Conservation (phyloP, 1,140 invertebrate genomes). For the Zaprionus lachaisei region DNA sequence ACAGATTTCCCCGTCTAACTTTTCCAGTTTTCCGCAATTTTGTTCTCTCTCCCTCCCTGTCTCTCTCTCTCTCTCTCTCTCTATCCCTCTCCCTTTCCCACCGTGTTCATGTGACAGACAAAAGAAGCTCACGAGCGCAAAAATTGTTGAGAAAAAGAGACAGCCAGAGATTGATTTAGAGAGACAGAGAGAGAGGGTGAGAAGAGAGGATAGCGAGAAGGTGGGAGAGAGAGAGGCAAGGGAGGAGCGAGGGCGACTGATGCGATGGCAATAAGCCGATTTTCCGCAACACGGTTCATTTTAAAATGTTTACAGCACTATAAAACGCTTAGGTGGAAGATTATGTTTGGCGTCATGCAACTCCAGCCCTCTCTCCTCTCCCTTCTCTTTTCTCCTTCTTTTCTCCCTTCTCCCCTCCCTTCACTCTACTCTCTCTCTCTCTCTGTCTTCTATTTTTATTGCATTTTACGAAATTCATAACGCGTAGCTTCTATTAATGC, state of each 20-base stretch:
- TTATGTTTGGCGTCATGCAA: background rate
- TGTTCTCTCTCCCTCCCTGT: background rate
- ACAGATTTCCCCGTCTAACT: slow-evolving; percentile 15
- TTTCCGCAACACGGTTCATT: background rate
- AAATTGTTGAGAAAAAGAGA: background rate
- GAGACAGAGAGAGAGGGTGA: background rate
- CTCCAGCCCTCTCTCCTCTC: background rate
- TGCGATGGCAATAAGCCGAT: background rate
- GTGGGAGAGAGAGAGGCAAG: background rate
- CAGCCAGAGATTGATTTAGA: background rate
- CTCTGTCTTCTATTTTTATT: background rate
- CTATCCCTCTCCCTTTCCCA: background rate
- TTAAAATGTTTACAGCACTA: slow-evolving; percentile 9
- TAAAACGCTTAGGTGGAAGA: background rate
- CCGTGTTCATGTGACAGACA: background rate
- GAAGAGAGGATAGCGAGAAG: background rate
- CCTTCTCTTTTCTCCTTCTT: background rate
- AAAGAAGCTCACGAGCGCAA: background rate
- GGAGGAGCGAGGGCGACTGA: background rate
- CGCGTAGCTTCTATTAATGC: background rate
- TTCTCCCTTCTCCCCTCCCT: no score
- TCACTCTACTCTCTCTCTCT: background rate
- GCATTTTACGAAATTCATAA: background rate
- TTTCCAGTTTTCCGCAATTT: background rate
- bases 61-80: background rate